These are phyloP conservation scores for Gasteruption jaculator DNA, from an alignment of 2,888 invertebrate genomes.

Conservation along the genomic window DNA sequence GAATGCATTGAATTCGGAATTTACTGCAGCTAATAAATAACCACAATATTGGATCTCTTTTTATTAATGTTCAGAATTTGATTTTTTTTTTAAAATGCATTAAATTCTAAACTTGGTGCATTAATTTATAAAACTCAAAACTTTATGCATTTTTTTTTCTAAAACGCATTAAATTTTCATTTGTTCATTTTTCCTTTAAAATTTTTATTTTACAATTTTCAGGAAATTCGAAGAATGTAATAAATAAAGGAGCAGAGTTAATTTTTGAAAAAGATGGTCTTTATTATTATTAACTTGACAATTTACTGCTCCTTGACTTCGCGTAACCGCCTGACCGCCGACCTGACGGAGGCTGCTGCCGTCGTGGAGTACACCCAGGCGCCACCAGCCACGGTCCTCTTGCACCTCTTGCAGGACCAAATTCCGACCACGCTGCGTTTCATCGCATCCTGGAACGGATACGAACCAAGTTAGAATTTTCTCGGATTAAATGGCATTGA, in stretches of 20 bases:
- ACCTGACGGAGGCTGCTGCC: slow-evolving; percentile 95
- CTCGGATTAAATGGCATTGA: slow-evolving; percentile 10
- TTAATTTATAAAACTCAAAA: too few species aligned
- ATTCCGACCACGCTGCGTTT: slow-evolving; percentile 96
- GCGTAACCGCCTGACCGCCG: slow-evolving; percentile 93
- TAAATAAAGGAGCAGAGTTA: neutral
- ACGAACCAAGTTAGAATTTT: slow-evolving; percentile 19
- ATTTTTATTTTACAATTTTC: slow-evolving; percentile 2
- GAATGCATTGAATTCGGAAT: too few species aligned
- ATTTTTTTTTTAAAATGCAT: too few species aligned
- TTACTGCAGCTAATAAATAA: too few species aligned
- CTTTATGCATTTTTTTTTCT: too few species aligned
- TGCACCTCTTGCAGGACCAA: slow-evolving; percentile 97
- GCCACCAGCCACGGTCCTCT: slow-evolving; percentile 95
- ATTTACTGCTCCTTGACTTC: slow-evolving; percentile 77
- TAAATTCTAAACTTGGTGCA: too few species aligned
- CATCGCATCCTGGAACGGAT: slow-evolving; percentile 96
- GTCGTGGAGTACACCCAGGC: slow-evolving; percentile 99
- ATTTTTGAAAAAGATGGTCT: slow-evolving; percentile 20
- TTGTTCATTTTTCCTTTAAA: slow-evolving; percentile 1
- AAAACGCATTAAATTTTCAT: neutral
- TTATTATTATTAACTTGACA: slow-evolving; percentile 24
- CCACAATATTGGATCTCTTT: too few species aligned
- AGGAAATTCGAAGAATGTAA: neutral
- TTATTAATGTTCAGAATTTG: too few species aligned